phyloP scores from a whole-genome alignment of 2,888 invertebrate genomes.

The Scaptomyza flava region DNA sequence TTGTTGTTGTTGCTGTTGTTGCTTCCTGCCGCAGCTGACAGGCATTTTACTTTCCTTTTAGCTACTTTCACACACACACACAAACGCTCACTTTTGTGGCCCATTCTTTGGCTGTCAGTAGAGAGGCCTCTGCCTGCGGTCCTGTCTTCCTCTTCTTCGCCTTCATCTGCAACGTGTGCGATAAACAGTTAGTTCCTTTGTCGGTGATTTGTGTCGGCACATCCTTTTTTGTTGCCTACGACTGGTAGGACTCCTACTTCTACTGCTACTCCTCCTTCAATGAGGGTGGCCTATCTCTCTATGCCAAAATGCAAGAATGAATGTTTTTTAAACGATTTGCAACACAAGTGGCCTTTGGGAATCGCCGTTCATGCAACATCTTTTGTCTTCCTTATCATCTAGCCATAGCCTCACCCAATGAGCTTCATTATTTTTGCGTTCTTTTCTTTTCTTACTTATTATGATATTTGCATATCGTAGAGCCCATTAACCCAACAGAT shows the following conservation, averaged over 20 bases:
- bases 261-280: constrained; percentile 29
- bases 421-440: constrained; percentile 11
- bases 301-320: constrained; percentile 55
- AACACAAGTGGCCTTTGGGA: constrained; percentile 62
- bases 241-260: constrained; percentile 12
- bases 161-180: constrained; percentile 76
- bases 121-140: constrained; percentile 54
- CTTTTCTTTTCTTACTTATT: constrained; percentile 3
- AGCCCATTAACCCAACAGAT: constrained; percentile 53
- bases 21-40: constrained; percentile 79
- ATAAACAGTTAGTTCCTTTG: constrained; percentile 76
- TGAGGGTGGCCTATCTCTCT: constrained; percentile 61
- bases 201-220: constrained; percentile 72
- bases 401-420: constrained; percentile 63
- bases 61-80: constrained; percentile 66
- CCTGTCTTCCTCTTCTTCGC: constrained; percentile 15
- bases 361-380: constrained; percentile 10
- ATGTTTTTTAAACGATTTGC: constrained; percentile 69
- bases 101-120: constrained; percentile 77
- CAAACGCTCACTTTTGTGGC: constrained; percentile 45
- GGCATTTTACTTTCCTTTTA: constrained; percentile 61
- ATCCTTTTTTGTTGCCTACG: constrained; percentile 60
- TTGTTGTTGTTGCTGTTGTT: constrained; percentile 35
- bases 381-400: constrained; percentile 21
- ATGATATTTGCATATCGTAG: constrained; percentile 56